Percentiles rank a stretch among this genome's conserved stretches.
Conservation (phyloP, 2,113 vertebrate species). For the Lampris megalopsis region DNA sequence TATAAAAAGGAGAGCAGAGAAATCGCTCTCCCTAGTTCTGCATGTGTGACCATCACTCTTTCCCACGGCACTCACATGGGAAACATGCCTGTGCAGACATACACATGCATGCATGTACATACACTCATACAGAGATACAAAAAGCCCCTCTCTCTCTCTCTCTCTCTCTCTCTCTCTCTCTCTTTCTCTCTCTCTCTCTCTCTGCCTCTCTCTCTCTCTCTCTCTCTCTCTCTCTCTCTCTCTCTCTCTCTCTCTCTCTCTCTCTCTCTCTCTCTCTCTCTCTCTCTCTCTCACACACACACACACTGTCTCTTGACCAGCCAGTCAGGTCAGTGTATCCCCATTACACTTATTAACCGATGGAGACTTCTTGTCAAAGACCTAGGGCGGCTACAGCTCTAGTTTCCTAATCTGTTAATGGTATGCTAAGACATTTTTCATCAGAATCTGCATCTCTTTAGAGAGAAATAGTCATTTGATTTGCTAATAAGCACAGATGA, state of each 20-base stretch:
- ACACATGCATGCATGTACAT: neutral
- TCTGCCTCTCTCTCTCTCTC: neutral
- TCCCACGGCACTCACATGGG: slow-evolving; percentile 46
- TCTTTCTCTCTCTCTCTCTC: neutral
- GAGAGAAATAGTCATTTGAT: no score
- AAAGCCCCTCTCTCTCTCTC: no score
- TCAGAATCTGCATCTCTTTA: no score
- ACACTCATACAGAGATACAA: neutral
- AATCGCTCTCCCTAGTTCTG: slow-evolving; percentile 51
- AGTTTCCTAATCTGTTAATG: no score
- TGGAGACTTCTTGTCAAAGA: neutral
- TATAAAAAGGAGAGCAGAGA: slow-evolving; percentile 52
- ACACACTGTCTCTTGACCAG: neutral
- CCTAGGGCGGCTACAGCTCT: neutral
- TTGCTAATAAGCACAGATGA: no score
- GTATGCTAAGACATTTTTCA: no score
- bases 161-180: neutral
- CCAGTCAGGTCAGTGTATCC: neutral
- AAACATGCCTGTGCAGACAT: neutral
- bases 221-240: no score
- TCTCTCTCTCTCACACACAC: neutral
- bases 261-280: neutral
- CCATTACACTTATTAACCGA: neutral
- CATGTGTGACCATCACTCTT: slow-evolving; percentile 49
- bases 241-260: neutral